Conservation (phyloP, 2,113 vertebrate genomes). For the Glareola pratincola region DNA sequence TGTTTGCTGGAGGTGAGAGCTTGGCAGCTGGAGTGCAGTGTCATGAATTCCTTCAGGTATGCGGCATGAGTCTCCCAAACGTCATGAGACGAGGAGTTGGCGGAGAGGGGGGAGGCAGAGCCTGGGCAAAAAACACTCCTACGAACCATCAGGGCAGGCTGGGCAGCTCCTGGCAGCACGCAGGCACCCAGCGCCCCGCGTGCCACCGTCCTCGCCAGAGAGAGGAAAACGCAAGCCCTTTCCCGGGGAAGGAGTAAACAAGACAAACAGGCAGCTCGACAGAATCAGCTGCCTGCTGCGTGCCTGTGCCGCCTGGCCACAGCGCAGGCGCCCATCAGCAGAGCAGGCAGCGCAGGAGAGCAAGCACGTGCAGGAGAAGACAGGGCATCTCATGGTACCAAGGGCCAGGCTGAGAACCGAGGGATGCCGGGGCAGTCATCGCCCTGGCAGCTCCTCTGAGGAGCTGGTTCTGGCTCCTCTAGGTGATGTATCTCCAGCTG, state of each 20-base stretch:
- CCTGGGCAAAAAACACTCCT: background rate
- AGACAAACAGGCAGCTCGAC: background rate
- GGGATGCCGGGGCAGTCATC: background rate
- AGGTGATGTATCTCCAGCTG: no score
- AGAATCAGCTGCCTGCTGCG: background rate
- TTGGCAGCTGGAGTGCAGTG: slow-evolving; percentile 3
- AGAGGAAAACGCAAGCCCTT: background rate
- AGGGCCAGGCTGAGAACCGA: accelerated
- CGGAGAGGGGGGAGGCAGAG: no score
- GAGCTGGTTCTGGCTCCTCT: background rate
- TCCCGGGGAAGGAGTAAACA: background rate
- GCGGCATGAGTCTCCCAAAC: background rate
- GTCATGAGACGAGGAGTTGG: background rate
- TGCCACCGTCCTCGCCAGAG: background rate
- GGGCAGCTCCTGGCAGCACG: background rate
- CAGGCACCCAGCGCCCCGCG: accelerated
- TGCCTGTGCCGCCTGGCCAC: background rate
- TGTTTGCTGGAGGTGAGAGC: slow-evolving; percentile 23
- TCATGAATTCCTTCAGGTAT: slow-evolving; percentile 20
- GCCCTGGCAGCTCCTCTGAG: background rate
- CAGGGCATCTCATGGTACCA: background rate
- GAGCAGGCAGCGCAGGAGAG: background rate
- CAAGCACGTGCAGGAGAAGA: background rate
- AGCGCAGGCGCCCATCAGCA: accelerated
- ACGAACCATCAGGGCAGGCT: background rate